Percentiles rank a stretch among this genome's conserved stretches.
phyloP scores from a whole-genome alignment of 2,888 invertebrate species.

The Cosmia pyralina region DNA sequence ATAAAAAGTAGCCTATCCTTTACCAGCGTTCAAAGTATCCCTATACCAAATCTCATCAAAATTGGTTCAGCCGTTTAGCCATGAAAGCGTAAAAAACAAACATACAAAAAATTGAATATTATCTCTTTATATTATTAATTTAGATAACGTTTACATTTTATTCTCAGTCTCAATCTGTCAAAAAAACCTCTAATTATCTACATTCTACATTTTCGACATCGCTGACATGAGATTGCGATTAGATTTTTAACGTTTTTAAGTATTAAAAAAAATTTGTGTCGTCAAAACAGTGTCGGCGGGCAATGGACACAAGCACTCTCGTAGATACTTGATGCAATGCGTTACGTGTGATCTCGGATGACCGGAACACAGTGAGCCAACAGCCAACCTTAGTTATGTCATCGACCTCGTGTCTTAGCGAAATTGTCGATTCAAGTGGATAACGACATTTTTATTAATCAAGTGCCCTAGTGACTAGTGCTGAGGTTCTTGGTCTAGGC shows the following conservation, averaged over 20 bases:
- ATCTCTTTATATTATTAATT: too few species aligned
- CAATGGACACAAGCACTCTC: constrained; percentile 68
- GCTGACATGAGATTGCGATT: neutral
- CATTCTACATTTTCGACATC: neutral
- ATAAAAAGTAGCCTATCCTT: too few species aligned
- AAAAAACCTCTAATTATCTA: too few species aligned
- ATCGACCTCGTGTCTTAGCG: constrained; percentile 74
- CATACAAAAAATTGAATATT: too few species aligned
- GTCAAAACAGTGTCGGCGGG: constrained; percentile 45
- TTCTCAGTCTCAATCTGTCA: too few species aligned
- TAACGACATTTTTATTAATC: constrained; percentile 54
- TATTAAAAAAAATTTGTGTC: neutral
- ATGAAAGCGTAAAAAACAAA: too few species aligned
- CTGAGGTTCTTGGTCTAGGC: constrained; percentile 5
- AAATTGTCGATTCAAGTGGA: constrained; percentile 66
- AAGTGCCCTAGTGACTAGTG: neutral
- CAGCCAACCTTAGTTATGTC: constrained; percentile 81
- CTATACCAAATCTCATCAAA: too few species aligned
- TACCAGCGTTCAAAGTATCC: too few species aligned
- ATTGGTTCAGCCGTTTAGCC: too few species aligned
- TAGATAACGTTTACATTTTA: neutral
- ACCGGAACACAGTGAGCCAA: constrained; percentile 82
- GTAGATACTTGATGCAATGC: constrained; percentile 78
- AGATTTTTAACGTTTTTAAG: neutral
- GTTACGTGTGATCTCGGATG: constrained; percentile 81